Base-by-base conservation (phyloP, 2,797 vertebrate species). In the Hyperoplus immaculatus region DNA sequence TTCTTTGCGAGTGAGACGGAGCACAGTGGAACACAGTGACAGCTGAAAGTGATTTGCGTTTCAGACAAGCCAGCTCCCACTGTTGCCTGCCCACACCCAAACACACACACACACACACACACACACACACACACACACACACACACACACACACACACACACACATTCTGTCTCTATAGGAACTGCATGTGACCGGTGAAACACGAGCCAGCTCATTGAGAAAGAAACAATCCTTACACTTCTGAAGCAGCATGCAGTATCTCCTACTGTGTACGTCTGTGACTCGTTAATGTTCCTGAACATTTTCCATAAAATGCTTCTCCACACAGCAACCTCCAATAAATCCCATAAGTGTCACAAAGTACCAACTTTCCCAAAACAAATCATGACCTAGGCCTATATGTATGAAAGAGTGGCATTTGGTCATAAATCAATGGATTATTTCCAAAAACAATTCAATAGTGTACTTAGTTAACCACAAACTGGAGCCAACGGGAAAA, bases 111-210 rank as follows among this genome's bases (percentile, higher is more conserved):
- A 68, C 70, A 62, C 72, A 64, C 15, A 53, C 64, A 79, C 63
- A 49, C 65, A 64, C 77, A 70, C 78, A 75, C 42, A 70, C 29
- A 29, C 29, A 29, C 29, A 29, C 29, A 29, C 29, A 29, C 29
- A 29, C 29, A 29, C 29, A 29, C 29, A 29, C 29, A 29, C 29
- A 29, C 29, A 29, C 29, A 29, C 29, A 29, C 29, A 29, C 29
- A 29, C 29, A 29, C 29, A 29, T 29, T 77, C 53, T 5, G 84
- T 93, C 79, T 82, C 92, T 90, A 89, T 87, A 91, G 93, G 87
- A 91, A 93, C 94, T 38, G 60, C 80, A 75, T 83, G 86, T 62
- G 74, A 76, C 83, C 74, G 42, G 63, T 57, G 78, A 92, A 93
- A 84, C 88, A 86, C 62, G 83, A 79, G 60, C 74, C 64, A 55